phyloP scores from a whole-genome alignment of 2,888 invertebrate genomes.

The Zaprionus obscuricornis region DNA sequence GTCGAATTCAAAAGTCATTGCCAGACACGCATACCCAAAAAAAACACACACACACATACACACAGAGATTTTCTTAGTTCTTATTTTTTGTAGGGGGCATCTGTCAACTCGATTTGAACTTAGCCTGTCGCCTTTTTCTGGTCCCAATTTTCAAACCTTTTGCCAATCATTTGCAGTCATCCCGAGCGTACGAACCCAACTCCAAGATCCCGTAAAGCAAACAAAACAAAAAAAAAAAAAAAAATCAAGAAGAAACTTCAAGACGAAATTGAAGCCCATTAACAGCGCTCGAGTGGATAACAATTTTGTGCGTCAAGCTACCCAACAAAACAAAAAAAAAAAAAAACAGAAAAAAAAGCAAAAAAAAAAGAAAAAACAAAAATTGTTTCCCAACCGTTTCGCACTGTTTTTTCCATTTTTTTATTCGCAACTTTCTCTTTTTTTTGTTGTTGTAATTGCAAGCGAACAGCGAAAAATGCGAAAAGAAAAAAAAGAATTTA shows the following conservation, averaged over 20 bases:
- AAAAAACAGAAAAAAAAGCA: too few species aligned
- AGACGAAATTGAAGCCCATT: conserved; percentile 55
- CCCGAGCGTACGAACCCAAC: conserved; percentile 11
- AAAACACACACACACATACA: conserved; percentile 7
- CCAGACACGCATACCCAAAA: conserved; percentile 35
- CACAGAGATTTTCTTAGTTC: not conserved
- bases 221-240: conserved; percentile 10
- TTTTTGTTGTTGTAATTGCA: conserved; percentile 45
- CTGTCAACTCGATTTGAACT: conserved; percentile 41
- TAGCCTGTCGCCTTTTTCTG: conserved; percentile 38
- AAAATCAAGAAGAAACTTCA: conserved; percentile 43
- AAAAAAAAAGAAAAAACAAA: too few species aligned
- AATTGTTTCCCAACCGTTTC: too few species aligned
- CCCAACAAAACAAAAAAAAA: too few species aligned
- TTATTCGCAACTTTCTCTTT: conserved; percentile 5
- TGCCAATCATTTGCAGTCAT: conserved; percentile 57
- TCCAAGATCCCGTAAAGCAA: conserved; percentile 1
- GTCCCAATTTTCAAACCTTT: conserved; percentile 41
- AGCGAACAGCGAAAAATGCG: conserved; percentile 18
- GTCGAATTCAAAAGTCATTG: conserved; percentile 56
- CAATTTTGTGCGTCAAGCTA: too few species aligned
- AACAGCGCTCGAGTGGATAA: conserved; percentile 68
- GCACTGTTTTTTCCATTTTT: not conserved
- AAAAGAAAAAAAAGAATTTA: too few species aligned
- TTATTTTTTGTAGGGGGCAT: conserved; percentile 15